A percentile compares a stretch with the other conserved stretches of the same genome.
phyloP scores from a whole-genome alignment of 2,888 invertebrate genomes.

The Diogma glabrata region DNA sequence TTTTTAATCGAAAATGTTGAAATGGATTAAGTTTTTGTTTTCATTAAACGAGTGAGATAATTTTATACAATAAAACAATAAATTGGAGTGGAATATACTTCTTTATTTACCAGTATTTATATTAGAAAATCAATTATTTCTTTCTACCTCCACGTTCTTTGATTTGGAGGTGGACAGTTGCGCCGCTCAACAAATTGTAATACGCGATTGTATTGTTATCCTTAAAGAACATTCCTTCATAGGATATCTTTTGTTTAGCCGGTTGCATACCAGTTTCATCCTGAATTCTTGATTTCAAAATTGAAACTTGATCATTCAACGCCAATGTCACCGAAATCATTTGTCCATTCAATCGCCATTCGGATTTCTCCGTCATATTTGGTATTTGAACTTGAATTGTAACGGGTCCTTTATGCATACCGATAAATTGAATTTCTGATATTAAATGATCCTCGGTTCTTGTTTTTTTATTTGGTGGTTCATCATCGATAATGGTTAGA shows the following conservation, averaged over 20 bases:
- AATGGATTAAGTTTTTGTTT: no score
- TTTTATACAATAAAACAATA: no score
- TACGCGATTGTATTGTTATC: conserved; percentile 90
- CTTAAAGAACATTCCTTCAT: conserved; percentile 96
- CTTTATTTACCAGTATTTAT: no score
- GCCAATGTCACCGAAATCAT: conserved; percentile 65
- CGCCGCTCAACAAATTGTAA: conserved; percentile 84
- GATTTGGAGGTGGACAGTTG: conserved; percentile 75
- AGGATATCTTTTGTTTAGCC: conserved; percentile 93
- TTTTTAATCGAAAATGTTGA: conserved; percentile 89
- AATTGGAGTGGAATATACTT: no score
- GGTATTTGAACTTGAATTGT: conserved; percentile 76
- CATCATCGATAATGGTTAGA: conserved; percentile 57
- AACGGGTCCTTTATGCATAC: conserved; percentile 61
- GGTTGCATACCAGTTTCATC: conserved; percentile 85
- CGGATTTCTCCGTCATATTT: conserved; percentile 72
- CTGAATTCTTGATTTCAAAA: conserved; percentile 76
- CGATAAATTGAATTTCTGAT: conserved; percentile 72
- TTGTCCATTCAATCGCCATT: conserved; percentile 94
- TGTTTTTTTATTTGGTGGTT: conserved; percentile 75
- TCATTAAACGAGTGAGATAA: no score
- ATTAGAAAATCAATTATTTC: conserved; percentile 59
- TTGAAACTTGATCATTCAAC: conserved; percentile 65
- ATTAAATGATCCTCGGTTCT: conserved; percentile 88
- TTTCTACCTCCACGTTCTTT: conserved; percentile 98